These are phyloP conservation scores for Trilocha varians DNA, from an alignment of 2,888 invertebrate genomes.

Conservation along the genomic window DNA sequence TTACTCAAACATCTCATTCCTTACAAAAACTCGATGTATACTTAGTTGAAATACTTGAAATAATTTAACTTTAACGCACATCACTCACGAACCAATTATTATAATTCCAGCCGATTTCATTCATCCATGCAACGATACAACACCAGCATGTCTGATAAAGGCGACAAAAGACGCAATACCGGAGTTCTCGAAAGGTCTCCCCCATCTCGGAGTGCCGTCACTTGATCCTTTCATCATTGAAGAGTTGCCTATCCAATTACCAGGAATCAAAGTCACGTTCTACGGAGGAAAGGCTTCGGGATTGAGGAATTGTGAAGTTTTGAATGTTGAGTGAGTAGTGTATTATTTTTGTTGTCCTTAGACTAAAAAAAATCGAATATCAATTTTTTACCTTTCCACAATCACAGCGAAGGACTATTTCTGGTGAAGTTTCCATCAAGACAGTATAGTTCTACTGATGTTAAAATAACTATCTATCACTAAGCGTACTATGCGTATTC, in stretches of 20 bases:
- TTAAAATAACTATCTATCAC: no score
- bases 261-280: conserved; percentile 63
- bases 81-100: no score
- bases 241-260: conserved; percentile 58
- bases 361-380: no score
- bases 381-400: no score
- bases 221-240: conserved; percentile 60
- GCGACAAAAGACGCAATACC: conserved; percentile 60
- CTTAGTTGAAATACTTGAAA: no score
- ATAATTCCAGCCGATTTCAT: conserved; percentile 58
- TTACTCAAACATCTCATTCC: no score
- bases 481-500: no score
- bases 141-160: conserved; percentile 48
- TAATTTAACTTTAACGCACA: no score
- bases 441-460: no score
- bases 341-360: background rate
- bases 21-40: no score
- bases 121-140: conserved; percentile 57
- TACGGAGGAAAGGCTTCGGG: conserved; percentile 58
- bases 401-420: no score
- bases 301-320: conserved; percentile 53
- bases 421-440: no score
- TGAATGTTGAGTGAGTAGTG: conserved; percentile 66
- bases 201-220: conserved; percentile 50
- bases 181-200: conserved; percentile 55